Percentiles rank a stretch among this genome's conserved stretches.
Evolutionary conservation across 1,140 invertebrate species (phyloP).

Genomic region (Patella vulgata): DNA sequence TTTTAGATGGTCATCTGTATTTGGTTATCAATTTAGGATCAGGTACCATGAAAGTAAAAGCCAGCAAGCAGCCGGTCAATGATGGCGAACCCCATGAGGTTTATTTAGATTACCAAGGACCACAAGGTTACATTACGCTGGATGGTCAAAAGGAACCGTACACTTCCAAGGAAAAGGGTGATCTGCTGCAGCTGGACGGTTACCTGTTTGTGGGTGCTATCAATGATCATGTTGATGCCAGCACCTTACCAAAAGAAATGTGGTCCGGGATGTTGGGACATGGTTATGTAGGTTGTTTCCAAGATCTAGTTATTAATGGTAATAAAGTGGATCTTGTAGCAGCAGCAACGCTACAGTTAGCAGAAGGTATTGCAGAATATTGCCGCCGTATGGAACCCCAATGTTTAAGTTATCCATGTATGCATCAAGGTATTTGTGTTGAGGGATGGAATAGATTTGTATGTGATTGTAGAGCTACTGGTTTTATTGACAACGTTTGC

Average conservation of each 20-base stretch:
- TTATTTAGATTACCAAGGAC: constrained; percentile 70
- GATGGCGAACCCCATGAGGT: constrained; percentile 94
- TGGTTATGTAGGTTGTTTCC: constrained; percentile 95
- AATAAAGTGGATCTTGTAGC: constrained; percentile 90
- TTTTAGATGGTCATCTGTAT: constrained; percentile 92
- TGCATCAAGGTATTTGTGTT: constrained; percentile 87
- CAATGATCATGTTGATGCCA: constrained; percentile 54
- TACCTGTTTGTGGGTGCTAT: constrained; percentile 84
- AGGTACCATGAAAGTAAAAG: constrained; percentile 82
- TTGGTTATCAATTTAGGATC: constrained; percentile 91
- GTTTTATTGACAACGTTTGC: constrained; percentile 81
- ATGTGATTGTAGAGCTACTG: constrained; percentile 92
- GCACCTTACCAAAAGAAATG: constrained; percentile 83
- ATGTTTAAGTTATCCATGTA: constrained; percentile 90
- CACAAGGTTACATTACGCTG: constrained; percentile 87
- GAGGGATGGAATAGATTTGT: constrained; percentile 97
- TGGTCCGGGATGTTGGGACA: constrained; percentile 90
- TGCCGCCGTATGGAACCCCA: constrained; percentile 75
- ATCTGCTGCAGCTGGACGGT: constrained; percentile 88
- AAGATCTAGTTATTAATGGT: constrained; percentile 93
- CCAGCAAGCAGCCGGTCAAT: constrained; percentile 72
- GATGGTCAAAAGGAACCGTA: constrained; percentile 91
- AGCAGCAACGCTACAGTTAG: constrained; percentile 87
- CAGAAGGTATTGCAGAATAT: constrained; percentile 69
- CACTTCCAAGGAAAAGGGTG: constrained; percentile 73